Conservation (phyloP, 1,140 invertebrate genomes). For the Drosophila lacteicornis region DNA sequence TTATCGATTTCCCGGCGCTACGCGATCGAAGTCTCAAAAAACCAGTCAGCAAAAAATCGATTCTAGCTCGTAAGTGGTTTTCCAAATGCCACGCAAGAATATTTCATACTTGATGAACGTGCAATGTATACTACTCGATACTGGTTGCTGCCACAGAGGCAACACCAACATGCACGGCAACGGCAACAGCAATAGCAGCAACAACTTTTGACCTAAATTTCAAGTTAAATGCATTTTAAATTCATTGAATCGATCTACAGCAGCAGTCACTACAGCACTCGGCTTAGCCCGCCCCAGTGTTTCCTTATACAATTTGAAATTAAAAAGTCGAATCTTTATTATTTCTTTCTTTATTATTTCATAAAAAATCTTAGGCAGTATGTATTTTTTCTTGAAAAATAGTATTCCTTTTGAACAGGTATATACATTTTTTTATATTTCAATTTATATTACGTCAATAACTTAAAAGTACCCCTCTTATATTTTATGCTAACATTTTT, state of each 20-base stretch:
- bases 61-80: slow-evolving; percentile 73
- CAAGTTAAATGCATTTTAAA: slow-evolving; percentile 82
- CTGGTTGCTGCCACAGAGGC: slow-evolving; percentile 17
- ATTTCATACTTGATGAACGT: slow-evolving; percentile 78
- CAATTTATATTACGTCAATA: too few relatives aligned
- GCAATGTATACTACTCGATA: slow-evolving; percentile 44
- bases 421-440: too few relatives aligned
- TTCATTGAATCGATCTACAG: slow-evolving; percentile 80
- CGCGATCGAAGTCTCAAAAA: slow-evolving; percentile 49
- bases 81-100: slow-evolving; percentile 79
- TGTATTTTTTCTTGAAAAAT: too few relatives aligned
- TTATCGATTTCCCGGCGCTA: slow-evolving; percentile 51
- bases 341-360: too few relatives aligned
- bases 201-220: slow-evolving; percentile 82
- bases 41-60: slow-evolving; percentile 58
- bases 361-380: too few relatives aligned
- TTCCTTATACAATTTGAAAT: slow-evolving; percentile 71
- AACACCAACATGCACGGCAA: slow-evolving; percentile 25
- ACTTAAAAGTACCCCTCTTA: too few relatives aligned
- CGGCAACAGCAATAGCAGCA: slow-evolving; percentile 50
- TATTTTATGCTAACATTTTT: background rate
- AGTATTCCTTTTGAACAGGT: too few relatives aligned
- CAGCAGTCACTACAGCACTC: slow-evolving; percentile 35
- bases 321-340: slow-evolving; percentile 23
- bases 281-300: slow-evolving; percentile 22